Conservation (phyloP, 2,113 vertebrate genomes). For the Zootoca vivipara region DNA sequence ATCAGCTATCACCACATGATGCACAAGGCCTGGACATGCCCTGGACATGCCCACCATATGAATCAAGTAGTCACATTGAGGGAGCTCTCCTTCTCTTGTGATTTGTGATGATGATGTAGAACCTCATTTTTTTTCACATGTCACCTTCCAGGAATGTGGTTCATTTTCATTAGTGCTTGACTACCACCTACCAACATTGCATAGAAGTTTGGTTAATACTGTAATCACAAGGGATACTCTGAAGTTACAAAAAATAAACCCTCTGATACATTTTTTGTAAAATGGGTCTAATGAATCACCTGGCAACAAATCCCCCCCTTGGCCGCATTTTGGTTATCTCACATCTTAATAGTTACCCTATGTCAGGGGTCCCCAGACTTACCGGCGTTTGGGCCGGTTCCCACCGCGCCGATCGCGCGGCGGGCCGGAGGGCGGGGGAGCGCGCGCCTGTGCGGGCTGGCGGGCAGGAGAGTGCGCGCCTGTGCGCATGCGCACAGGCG, state of each 20-base stretch:
- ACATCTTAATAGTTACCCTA: neutral
- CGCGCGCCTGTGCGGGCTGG: no score
- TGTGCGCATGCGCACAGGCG: no score
- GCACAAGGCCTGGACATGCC: neutral
- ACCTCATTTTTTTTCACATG: neutral
- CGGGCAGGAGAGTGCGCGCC: no score
- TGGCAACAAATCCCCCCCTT: neutral
- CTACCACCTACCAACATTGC: neutral
- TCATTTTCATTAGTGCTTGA: neutral
- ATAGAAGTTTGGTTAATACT: neutral
- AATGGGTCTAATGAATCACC: neutral
- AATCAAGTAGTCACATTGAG: neutral
- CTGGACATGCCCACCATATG: neutral
- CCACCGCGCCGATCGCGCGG: no score
- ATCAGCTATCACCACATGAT: neutral
- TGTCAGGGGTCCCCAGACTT: no score
- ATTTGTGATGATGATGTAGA: neutral
- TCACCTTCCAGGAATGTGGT: conserved; percentile 11
- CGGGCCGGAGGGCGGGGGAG: no score
- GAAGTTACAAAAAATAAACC: neutral
- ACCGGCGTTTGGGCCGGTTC: no score
- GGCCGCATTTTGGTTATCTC: neutral
- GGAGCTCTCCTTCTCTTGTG: neutral
- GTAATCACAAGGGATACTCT: neutral
- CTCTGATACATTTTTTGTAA: neutral